Conservation (phyloP, 2,797 vertebrate species). For the Anas georgica region DNA sequence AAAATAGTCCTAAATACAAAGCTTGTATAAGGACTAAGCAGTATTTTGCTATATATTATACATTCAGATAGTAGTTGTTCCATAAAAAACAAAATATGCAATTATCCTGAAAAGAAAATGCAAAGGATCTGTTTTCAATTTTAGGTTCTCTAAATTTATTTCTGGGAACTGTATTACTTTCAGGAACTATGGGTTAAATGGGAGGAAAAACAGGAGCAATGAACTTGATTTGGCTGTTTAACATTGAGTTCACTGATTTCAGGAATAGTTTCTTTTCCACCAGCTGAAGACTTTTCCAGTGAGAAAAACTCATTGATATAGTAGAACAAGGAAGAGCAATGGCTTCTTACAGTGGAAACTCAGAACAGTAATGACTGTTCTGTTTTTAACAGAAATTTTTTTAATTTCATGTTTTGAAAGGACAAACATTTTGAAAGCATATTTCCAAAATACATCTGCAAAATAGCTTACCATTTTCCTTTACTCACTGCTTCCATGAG, state of each 20-base stretch:
- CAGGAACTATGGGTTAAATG: slow-evolving; percentile 18
- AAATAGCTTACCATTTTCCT: not conserved
- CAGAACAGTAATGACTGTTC: not conserved
- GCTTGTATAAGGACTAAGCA: not conserved
- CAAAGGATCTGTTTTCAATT: not conserved
- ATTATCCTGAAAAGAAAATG: not conserved
- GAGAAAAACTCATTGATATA: not conserved
- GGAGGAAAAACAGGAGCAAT: slow-evolving; percentile 1
- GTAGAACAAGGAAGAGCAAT: not conserved
- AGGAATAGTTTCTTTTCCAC: slow-evolving; percentile 13
- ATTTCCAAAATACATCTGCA: slow-evolving; percentile 7
- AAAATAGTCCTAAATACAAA: not conserved
- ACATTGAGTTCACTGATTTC: not conserved
- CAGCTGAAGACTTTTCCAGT: not conserved
- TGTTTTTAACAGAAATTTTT: not conserved
- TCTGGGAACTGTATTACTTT: not conserved
- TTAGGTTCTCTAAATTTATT: slow-evolving; percentile 8
- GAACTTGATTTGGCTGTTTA: not conserved
- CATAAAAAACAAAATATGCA: not conserved
- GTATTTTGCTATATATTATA: not conserved
- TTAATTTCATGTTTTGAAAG: not conserved
- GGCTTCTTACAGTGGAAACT: not conserved
- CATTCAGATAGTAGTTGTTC: not conserved
- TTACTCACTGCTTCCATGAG: not conserved
- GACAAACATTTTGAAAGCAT: not conserved